Conservation (phyloP, 2,113 vertebrate species). For the Haemorhous mexicanus region DNA sequence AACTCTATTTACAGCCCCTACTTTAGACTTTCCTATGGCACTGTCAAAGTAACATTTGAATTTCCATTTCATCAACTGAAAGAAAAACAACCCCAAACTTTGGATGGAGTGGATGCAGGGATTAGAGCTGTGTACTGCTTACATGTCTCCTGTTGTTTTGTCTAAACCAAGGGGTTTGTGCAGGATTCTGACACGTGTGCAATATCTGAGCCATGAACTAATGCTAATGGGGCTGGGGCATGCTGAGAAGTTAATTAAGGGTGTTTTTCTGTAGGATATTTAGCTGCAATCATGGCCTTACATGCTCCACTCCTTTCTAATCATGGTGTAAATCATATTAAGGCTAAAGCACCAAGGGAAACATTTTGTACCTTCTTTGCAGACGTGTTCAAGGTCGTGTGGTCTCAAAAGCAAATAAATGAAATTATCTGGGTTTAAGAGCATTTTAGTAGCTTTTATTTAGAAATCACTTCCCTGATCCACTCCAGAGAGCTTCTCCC, state of each 20-base stretch:
- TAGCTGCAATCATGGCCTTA: background rate
- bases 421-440: background rate
- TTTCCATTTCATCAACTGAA: constrained; percentile 49
- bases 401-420: background rate
- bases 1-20: constrained; percentile 51
- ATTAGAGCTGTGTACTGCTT: background rate
- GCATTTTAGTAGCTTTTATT: background rate
- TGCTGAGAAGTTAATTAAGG: background rate
- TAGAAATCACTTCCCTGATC: background rate
- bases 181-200: background rate
- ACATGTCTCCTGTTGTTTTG: background rate
- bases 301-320: background rate
- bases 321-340: background rate
- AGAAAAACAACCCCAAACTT: constrained; percentile 15
- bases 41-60: background rate
- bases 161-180: background rate
- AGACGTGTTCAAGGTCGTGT: background rate
- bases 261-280: background rate
- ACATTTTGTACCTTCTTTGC: background rate
- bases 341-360: background rate
- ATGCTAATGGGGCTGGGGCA: background rate
- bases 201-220: background rate
- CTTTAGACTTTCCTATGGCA: constrained; percentile 41
- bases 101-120: background rate
- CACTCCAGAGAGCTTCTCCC: background rate